Percentiles rank a stretch among this genome's conserved stretches.
Evolutionary conservation across 2,797 vertebrate genomes (phyloP).

Genomic region (Scyliorhinus canicula): DNA sequence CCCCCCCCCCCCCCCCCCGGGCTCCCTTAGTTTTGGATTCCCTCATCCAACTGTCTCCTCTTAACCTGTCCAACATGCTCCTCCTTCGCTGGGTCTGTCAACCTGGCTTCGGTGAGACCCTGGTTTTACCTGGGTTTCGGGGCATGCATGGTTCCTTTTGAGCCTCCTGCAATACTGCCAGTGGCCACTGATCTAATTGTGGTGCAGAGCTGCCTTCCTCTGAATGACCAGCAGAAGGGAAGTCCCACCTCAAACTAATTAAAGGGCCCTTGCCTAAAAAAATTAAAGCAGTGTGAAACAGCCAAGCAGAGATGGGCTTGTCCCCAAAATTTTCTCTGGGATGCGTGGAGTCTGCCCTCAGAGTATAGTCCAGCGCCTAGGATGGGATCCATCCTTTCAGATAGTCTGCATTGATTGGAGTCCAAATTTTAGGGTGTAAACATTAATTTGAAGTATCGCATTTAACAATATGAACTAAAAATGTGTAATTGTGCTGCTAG

Average conservation of each 20-base stretch:
- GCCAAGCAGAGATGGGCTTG: no score
- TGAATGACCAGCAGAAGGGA: no score
- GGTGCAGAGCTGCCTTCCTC: no score
- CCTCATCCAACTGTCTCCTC: no score
- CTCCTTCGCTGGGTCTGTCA: background rate
- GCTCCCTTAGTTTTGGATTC: no score
- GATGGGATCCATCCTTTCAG: background rate
- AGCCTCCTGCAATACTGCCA: background rate
- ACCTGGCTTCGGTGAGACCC: no score
- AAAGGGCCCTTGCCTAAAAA: no score
- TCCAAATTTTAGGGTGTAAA: background rate
- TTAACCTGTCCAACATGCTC: background rate
- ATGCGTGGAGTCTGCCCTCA: background rate
- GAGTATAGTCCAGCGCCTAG: no score
- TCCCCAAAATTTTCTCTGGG: no score
- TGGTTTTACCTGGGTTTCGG: background rate
- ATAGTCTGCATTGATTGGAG: background rate
- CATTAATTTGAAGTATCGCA: background rate
- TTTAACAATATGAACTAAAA: background rate
- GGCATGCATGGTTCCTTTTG: background rate
- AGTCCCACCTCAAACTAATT: no score
- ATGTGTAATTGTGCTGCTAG: background rate
- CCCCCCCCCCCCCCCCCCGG: no score
- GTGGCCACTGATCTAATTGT: background rate
- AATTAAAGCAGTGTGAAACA: no score